Evolutionary conservation across 2,113 vertebrate species (phyloP), one percentile per base, ranked within the genome.

Genomic region (Rutilus rutilus): DNA sequence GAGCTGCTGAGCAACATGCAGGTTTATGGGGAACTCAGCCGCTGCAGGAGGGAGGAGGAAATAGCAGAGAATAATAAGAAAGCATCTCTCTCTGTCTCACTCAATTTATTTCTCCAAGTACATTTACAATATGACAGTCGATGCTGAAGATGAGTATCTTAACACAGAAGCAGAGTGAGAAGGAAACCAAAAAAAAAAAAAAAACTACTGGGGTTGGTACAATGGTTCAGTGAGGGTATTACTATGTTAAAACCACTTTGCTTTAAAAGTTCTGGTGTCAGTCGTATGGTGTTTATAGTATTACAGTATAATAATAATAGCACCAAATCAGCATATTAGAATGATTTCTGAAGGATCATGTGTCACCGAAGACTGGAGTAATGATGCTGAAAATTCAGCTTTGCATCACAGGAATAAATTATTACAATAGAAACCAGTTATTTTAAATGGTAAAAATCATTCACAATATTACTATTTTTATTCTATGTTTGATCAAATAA

Each of bases 1-100:
- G 78, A 81, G 78, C 59, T 81, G 59, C 60, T 47, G 59, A 42
- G 78, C 7, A 65, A 81, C 36, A 64, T 12, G 78, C 39, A 81
- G 59, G 78, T 81, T 64, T 65, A 64, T 81, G 59, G 78, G 78
- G 9, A 45, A 10, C 59, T 65, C 59, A 81, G 73, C n/a, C 45
- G 9, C 42, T 75, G n/a, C 59, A 30, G 59, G 78, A 47, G 59
- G 59, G 78, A 81, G n/a, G 60, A 62, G 59, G 42, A 42, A 27
- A 23, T n/a, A 80, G 36, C 14, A 62, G 36, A 80, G 78, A 42
- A 81, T 47, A 81, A 64, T 65, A 47, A 65, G 59, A 81, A 81
- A 8, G 39, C 7, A 60, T 60, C 6, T 45, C 57, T 79, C 50
- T 78, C 12, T 17, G 25, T 27, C 78, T 23, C 52, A 57, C n/a